A percentile compares a stretch with the other conserved stretches of the same genome.
These are phyloP conservation scores for Danaus chrysippus DNA, from an alignment of 2,888 invertebrate genomes.

Conservation along the genomic window DNA sequence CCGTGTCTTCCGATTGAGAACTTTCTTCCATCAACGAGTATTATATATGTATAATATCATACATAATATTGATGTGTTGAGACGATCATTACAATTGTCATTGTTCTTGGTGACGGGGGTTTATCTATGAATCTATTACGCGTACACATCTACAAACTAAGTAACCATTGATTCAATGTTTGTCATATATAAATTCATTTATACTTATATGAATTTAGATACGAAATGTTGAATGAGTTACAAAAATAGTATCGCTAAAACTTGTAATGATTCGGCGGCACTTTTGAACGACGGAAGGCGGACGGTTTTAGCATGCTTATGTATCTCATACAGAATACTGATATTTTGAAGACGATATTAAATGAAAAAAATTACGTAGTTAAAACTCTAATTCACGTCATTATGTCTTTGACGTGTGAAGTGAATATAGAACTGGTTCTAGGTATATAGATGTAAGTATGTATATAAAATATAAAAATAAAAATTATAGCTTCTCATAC, in stretches of 20 bases:
- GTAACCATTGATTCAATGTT: no score
- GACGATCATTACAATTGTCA: not conserved
- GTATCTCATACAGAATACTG: not conserved
- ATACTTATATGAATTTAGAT: no score
- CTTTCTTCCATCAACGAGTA: conserved; percentile 28
- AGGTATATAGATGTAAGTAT: no score
- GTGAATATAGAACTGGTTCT: no score
- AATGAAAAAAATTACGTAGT: not conserved
- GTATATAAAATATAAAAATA: no score
- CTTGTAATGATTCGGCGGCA: conserved; percentile 4
- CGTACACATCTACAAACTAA: no score
- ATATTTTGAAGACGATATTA: not conserved
- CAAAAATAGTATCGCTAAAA: conserved; percentile 1
- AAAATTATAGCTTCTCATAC: no score
- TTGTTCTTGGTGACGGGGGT: not conserved
- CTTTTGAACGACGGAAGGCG: conserved; percentile 1
- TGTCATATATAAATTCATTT: no score
- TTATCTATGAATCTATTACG: not conserved
- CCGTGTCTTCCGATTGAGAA: conserved; percentile 34
- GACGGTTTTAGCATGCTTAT: conserved; percentile 3
- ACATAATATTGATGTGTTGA: not conserved
- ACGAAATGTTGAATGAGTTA: not conserved
- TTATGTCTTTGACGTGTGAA: no score
- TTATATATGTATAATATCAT: conserved; percentile 5
- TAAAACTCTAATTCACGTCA: no score